These are phyloP conservation scores for Cyphomyrus plagiostoma DNA, from an alignment of 2,113 vertebrate genomes.

Conservation along the genomic window DNA sequence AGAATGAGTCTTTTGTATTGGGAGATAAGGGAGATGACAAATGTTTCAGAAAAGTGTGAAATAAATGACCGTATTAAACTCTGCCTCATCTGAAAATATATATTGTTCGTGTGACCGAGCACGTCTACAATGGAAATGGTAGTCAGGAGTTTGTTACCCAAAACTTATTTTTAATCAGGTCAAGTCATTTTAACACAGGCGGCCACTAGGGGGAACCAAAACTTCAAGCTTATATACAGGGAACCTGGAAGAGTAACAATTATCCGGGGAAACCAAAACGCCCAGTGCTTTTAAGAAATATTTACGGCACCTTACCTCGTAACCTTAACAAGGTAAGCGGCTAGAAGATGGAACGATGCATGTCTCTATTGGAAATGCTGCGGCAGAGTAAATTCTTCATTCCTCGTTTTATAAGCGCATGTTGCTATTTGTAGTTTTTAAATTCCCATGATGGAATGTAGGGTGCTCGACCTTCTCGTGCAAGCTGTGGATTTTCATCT, in stretches of 20 bases:
- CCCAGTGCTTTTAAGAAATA: background rate
- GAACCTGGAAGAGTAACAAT: background rate
- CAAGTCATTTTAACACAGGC: background rate
- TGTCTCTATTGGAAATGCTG: background rate
- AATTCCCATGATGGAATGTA: background rate
- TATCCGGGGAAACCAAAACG: background rate
- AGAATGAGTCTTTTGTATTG: conserved; percentile 37
- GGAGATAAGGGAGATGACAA: background rate
- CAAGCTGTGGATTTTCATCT: background rate
- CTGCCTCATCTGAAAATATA: background rate
- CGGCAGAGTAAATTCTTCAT: background rate
- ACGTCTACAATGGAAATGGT: background rate
- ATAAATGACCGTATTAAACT: background rate
- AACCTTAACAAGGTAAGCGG: background rate
- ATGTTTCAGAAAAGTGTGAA: background rate
- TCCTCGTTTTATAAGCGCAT: background rate
- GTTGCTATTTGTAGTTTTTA: background rate
- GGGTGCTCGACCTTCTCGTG: background rate
- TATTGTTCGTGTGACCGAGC: background rate
- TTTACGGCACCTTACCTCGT: background rate
- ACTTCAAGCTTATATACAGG: conserved; percentile 1
- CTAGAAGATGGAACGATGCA: background rate
- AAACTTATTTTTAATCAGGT: background rate
- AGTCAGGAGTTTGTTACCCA: background rate
- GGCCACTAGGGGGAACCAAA: conserved; percentile 37